Conservation (phyloP, 2,888 invertebrate species). For the Acanthopleura granulata region DNA sequence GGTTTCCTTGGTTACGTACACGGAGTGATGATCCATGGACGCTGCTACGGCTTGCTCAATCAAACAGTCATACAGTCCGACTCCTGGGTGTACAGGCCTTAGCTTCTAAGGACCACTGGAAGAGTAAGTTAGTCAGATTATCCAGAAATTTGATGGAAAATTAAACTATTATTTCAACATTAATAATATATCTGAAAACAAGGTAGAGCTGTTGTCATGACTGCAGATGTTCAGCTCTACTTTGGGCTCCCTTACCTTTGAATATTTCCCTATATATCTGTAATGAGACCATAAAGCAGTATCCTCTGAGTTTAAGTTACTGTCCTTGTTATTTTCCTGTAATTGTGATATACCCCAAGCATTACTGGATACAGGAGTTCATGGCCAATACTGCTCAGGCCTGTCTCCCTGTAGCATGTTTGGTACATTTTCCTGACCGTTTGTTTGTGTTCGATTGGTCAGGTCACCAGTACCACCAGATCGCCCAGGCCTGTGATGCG, state of each 20-base stretch:
- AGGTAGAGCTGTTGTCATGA: too few species aligned
- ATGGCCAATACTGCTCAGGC: too few species aligned
- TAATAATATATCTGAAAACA: not conserved
- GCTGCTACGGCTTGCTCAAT: constrained; percentile 40
- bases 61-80: constrained; percentile 37
- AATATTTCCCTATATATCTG: not conserved
- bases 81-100: constrained; percentile 45
- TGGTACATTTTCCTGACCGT: too few species aligned
- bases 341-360: too few species aligned
- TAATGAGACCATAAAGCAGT: too few species aligned
- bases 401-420: too few species aligned
- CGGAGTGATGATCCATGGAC: constrained; percentile 44
- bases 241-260: not conserved
- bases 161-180: not conserved
- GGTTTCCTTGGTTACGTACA: constrained; percentile 49
- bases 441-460: constrained; percentile 33
- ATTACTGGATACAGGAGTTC: too few species aligned
- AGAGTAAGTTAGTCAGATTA: constrained; percentile 28
- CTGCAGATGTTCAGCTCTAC: too few species aligned
- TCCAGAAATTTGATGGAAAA: not conserved
- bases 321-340: too few species aligned
- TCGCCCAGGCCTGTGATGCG: constrained; percentile 85
- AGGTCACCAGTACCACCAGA: constrained; percentile 78
- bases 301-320: too few species aligned
- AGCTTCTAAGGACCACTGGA: constrained; percentile 40